These are phyloP conservation scores for Heteromurus nitidus DNA, from an alignment of 2,888 invertebrate genomes.

Conservation along the genomic window DNA sequence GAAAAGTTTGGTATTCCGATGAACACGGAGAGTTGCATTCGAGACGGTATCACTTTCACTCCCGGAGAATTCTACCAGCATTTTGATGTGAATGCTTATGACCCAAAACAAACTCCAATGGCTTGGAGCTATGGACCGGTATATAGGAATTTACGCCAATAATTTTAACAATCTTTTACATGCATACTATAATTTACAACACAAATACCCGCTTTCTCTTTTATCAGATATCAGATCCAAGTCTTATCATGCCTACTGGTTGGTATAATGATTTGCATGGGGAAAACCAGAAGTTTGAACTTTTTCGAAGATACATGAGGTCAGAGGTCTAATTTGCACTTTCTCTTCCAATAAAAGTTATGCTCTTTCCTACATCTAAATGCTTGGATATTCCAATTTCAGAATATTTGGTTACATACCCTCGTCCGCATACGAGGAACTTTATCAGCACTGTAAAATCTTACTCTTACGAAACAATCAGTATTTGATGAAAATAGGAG, in stretches of 20 bases:
- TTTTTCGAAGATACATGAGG: constrained; percentile 45
- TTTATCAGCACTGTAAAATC: constrained; percentile 48
- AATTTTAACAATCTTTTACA: neutral
- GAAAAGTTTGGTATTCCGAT: constrained; percentile 55
- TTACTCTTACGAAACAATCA: constrained; percentile 25
- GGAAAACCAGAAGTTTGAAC: constrained; percentile 47
- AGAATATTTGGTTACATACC: constrained; percentile 58
- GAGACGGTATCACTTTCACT: constrained; percentile 26
- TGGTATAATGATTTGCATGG: constrained; percentile 60
- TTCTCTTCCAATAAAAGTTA: neutral
- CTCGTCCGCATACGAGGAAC: constrained; percentile 23
- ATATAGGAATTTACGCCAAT: constrained; percentile 1
- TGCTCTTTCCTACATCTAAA: neutral
- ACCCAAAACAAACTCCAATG: constrained; percentile 46
- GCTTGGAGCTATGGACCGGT: constrained; percentile 55
- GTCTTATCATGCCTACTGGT: constrained; percentile 48
- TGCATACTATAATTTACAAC: neutral
- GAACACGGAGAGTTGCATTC: constrained; percentile 51
- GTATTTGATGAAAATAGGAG: constrained; percentile 46
- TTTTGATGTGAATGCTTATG: constrained; percentile 53
- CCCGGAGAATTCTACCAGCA: constrained; percentile 48
- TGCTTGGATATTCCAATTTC: neutral
- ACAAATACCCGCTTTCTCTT: neutral
- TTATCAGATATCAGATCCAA: constrained; percentile 42
- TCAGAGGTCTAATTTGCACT: neutral